A percentile compares a stretch with the other conserved stretches of the same genome.
Conservation (phyloP, 1,140 invertebrate genomes). For the Temnothorax curvispinosus region DNA sequence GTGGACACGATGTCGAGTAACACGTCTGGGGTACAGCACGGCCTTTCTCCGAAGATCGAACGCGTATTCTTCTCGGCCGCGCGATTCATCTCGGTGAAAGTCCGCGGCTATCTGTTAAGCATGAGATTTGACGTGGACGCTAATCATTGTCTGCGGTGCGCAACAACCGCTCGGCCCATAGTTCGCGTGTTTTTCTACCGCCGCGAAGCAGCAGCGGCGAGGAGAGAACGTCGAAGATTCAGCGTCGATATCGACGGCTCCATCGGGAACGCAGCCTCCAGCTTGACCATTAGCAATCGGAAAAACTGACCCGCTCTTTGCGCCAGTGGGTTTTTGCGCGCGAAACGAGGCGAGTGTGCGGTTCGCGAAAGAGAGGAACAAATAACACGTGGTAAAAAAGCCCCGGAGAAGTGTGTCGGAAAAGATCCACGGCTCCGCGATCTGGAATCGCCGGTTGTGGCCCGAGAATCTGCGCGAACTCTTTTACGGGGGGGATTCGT, state of each 20-base stretch:
- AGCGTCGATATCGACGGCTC: conserved; percentile 28
- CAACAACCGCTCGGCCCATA: conserved; percentile 15
- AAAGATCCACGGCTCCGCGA: not conserved
- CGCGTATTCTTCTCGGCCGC: conserved; percentile 44
- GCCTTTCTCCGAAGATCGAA: conserved; percentile 53
- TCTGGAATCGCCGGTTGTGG: not conserved
- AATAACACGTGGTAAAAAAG: not conserved
- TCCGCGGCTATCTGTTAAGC: conserved; percentile 41
- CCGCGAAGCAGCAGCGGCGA: not conserved
- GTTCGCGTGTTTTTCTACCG: not conserved
- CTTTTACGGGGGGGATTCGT: not conserved
- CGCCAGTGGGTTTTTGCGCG: conserved; percentile 6
- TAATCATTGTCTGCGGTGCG: conserved; percentile 51
- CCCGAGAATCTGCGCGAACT: not conserved
- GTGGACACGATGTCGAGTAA: conserved; percentile 38
- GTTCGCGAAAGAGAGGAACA: conserved; percentile 19
- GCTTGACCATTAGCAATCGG: conserved; percentile 21
- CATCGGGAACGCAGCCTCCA: not conserved
- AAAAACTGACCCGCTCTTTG: conserved; percentile 46
- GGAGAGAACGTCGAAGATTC: conserved; percentile 19
- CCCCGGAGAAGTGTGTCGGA: not conserved
- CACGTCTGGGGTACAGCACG: conserved; percentile 5
- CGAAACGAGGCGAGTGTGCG: conserved; percentile 14
- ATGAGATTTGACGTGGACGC: conserved; percentile 45
- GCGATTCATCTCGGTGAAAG: conserved; percentile 52